Percentiles rank a stretch among this genome's conserved stretches.
Evolutionary conservation across 2,113 vertebrate species (phyloP).

Genomic region (Prietella phreatophila): DNA sequence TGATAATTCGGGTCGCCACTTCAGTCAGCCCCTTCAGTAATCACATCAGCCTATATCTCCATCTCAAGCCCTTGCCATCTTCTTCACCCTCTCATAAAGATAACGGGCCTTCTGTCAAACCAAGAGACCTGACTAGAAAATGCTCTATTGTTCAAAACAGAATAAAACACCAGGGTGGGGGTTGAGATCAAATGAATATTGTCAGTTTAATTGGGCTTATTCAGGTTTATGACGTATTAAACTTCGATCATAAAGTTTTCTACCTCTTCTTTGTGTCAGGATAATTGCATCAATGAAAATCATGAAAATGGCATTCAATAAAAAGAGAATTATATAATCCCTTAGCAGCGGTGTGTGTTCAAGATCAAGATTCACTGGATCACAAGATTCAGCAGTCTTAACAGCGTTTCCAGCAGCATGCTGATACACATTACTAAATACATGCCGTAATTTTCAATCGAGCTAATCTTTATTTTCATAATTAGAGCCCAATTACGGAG

Average conservation of each 20-base stretch:
- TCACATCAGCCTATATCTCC: slow-evolving; percentile 76
- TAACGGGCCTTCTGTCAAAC: slow-evolving; percentile 43
- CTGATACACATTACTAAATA: background rate
- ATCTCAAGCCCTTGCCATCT: slow-evolving; percentile 37
- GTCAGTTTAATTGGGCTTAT: slow-evolving; percentile 58
- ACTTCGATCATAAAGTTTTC: slow-evolving; percentile 29
- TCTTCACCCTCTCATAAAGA: slow-evolving; percentile 59
- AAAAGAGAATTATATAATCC: slow-evolving; percentile 44
- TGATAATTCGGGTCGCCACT: slow-evolving; percentile 79
- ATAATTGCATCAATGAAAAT: slow-evolving; percentile 43
- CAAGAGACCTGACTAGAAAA: slow-evolving; percentile 54
- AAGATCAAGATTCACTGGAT: slow-evolving; percentile 35
- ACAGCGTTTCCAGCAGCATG: slow-evolving; percentile 31
- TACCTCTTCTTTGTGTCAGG: slow-evolving; percentile 41
- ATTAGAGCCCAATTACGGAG: background rate
- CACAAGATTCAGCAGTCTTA: slow-evolving; percentile 42
- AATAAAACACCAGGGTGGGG: slow-evolving; percentile 52
- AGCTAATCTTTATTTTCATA: background rate
- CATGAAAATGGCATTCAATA: slow-evolving; percentile 42
- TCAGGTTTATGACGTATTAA: slow-evolving; percentile 47
- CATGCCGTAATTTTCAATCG: background rate
- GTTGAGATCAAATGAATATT: slow-evolving; percentile 61
- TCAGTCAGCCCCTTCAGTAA: slow-evolving; percentile 75
- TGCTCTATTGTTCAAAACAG: slow-evolving; percentile 63
- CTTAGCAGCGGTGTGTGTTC: slow-evolving; percentile 2